These are phyloP conservation scores for Sebastes matsubarae DNA, from an alignment of 2,797 vertebrate genomes.

Conservation along the genomic window DNA sequence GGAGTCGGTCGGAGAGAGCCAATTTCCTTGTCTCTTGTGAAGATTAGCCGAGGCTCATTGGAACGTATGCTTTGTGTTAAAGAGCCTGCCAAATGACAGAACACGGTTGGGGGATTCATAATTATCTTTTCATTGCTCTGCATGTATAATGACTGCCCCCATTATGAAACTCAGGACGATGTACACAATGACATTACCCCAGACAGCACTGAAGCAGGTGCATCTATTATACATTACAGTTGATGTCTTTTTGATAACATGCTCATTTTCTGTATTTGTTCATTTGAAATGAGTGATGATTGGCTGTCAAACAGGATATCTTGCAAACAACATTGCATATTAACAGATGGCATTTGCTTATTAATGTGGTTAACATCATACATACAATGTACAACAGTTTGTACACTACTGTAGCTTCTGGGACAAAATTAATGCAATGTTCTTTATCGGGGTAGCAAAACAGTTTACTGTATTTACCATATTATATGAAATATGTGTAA, in stretches of 20 bases:
- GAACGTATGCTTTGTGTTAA: constrained; percentile 83
- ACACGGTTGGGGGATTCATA: constrained; percentile 79
- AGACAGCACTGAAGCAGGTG: constrained; percentile 65
- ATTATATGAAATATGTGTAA: constrained; percentile 47
- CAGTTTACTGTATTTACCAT: constrained; percentile 42
- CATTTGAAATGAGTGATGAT: constrained; percentile 17
- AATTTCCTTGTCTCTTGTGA: constrained; percentile 76
- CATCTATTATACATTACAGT: constrained; percentile 53
- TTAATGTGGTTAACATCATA: constrained; percentile 5
- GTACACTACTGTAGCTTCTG: background rate
- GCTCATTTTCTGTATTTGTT: constrained; percentile 43
- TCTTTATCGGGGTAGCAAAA: background rate
- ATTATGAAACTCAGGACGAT: constrained; percentile 76
- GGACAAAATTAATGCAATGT: constrained; percentile 19
- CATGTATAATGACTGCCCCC: constrained; percentile 81
- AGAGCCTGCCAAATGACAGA: constrained; percentile 82
- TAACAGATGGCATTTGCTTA: background rate
- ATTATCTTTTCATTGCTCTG: constrained; percentile 83
- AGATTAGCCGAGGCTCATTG: constrained; percentile 80
- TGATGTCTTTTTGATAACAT: constrained; percentile 57
- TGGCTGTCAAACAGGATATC: constrained; percentile 9
- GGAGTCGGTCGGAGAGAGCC: constrained; percentile 70
- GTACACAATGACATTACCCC: constrained; percentile 71
- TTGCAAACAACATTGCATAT: constrained; percentile 1
- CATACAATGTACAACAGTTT: background rate